Evolutionary conservation across 2,888 invertebrate genomes (phyloP).

Genomic region (Dryobota labecula): DNA sequence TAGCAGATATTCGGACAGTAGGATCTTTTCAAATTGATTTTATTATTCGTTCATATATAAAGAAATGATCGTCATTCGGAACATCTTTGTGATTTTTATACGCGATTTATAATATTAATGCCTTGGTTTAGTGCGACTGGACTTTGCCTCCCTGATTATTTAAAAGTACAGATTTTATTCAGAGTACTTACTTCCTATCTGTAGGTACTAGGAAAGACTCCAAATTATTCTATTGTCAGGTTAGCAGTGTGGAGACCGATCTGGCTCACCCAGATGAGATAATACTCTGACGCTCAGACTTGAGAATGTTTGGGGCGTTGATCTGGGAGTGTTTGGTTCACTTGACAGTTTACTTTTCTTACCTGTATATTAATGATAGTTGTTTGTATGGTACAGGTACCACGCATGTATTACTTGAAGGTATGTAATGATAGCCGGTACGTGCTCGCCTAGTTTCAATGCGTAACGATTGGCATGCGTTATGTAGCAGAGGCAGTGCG

Average conservation of each 20-base stretch:
- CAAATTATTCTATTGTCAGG: not conserved
- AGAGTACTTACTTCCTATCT: not conserved
- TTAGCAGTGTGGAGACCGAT: not conserved
- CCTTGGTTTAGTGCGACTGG: not conserved
- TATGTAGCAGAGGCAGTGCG: constrained; percentile 54
- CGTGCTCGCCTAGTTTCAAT: constrained; percentile 37
- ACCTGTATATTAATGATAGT: constrained; percentile 8
- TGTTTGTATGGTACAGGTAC: constrained; percentile 3
- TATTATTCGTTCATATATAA: constrained; percentile 32
- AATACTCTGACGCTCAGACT: not conserved
- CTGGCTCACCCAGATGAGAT: not conserved
- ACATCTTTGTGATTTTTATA: constrained; percentile 12
- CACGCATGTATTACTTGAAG: constrained; percentile 38
- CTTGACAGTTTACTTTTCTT: constrained; percentile 10
- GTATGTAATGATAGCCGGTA: constrained; percentile 47
- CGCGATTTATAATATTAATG: not conserved
- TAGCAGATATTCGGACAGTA: constrained; percentile 55
- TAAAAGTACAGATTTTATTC: not conserved
- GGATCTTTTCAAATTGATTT: constrained; percentile 38
- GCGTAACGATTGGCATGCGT: constrained; percentile 56
- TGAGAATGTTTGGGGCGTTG: not conserved
- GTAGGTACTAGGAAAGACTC: not conserved
- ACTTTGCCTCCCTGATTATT: not conserved
- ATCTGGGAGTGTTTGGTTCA: not conserved
- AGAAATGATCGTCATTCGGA: constrained; percentile 6